Conservation (phyloP, 2,113 vertebrate species). For the Alligator mississippiensis region DNA sequence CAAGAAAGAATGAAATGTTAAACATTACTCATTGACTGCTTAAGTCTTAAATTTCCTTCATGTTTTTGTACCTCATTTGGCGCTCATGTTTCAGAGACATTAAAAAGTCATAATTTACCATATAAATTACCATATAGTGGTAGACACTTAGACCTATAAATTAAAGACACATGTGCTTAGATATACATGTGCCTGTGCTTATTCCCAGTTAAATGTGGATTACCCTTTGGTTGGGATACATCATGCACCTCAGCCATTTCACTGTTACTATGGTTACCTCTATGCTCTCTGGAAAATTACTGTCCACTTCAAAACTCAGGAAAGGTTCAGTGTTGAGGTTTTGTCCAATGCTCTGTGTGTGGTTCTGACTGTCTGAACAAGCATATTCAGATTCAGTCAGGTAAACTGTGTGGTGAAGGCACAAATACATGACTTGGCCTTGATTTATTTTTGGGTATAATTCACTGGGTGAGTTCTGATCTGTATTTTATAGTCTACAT, state of each 20-base stretch:
- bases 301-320: too few species aligned
- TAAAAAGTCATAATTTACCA: background rate
- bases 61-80: background rate
- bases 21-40: background rate
- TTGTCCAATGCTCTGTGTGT: too few species aligned
- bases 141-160: background rate
- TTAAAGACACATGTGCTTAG: background rate
- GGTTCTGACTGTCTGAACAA: background rate
- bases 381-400: background rate
- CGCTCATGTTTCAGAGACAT: background rate
- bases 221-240: background rate
- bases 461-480: too few species aligned
- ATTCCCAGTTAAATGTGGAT: background rate
- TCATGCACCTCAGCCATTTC: rapidly evolving
- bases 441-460: too few species aligned
- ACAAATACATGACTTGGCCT: too few species aligned
- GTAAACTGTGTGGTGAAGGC: too few species aligned
- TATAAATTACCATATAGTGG: background rate
- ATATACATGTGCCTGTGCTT: background rate
- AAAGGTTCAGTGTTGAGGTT: too few species aligned
- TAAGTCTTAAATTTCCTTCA: background rate
- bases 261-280: background rate
- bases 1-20: background rate
- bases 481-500: too few species aligned
- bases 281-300: background rate